Evolutionary conservation across 2,113 vertebrate species (phyloP).

Genomic region (Naja naja): DNA sequence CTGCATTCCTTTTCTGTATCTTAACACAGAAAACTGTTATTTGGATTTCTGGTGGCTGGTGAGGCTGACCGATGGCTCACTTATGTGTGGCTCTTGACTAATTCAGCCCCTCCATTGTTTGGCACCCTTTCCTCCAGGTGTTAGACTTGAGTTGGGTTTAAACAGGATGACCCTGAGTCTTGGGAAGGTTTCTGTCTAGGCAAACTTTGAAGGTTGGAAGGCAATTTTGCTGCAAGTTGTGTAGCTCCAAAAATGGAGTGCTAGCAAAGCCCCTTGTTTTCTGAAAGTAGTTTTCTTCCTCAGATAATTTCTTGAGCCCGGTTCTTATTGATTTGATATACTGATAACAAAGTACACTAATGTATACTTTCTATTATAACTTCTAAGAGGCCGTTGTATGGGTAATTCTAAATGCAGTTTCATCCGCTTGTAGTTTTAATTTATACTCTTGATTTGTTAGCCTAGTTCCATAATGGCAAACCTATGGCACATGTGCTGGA

Average conservation of each 20-base stretch:
- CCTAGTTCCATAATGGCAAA: too few species aligned
- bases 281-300: background rate
- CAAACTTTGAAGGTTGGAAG: background rate
- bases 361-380: background rate
- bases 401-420: background rate
- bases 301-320: background rate
- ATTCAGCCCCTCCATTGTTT: background rate
- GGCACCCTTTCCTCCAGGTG: background rate
- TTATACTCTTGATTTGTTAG: background rate
- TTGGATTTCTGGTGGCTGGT: background rate
- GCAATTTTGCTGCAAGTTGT: background rate
- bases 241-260: background rate
- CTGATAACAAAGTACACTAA: background rate
- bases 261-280: background rate
- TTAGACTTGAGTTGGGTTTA: background rate
- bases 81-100: background rate
- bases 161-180: background rate
- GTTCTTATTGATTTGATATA: background rate
- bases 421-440: background rate
- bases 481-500: too few species aligned
- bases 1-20: background rate
- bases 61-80: background rate
- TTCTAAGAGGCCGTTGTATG: background rate
- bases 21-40: background rate
- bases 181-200: background rate